Conservation (phyloP, 2,113 vertebrate species). For the Chroicocephalus ridibundus region DNA sequence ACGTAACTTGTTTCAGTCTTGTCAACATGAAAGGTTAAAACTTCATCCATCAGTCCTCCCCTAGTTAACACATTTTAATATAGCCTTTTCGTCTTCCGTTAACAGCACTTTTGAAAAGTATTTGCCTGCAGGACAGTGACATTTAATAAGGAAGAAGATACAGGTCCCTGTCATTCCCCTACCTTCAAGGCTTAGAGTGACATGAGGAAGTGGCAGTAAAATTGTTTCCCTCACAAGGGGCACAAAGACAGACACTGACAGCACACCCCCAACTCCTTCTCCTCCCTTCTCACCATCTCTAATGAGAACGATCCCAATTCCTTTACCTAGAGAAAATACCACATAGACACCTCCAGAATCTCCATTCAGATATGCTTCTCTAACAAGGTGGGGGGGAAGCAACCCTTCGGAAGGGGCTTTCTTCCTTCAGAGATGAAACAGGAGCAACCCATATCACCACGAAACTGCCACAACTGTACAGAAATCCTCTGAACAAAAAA, state of each 20-base stretch:
- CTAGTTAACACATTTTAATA: background rate
- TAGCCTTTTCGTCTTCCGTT: background rate
- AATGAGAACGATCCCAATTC: background rate
- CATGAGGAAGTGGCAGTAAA: background rate
- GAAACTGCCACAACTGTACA: background rate
- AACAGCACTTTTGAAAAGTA: background rate
- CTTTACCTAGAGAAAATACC: background rate
- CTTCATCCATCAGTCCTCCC: background rate
- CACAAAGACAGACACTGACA: background rate
- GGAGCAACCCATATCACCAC: background rate
- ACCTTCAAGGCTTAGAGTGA: background rate
- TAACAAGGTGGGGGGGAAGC: background rate
- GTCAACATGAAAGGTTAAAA: background rate
- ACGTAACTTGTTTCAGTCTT: background rate
- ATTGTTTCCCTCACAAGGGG: background rate
- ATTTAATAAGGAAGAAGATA: background rate
- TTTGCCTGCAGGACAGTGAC: background rate
- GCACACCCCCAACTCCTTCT: background rate
- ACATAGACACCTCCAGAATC: background rate
- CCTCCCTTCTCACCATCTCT: background rate
- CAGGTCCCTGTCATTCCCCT: background rate
- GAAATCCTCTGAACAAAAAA: background rate
- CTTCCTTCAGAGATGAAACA: background rate
- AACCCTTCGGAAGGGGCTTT: background rate
- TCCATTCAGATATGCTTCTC: background rate